A percentile compares a stretch with the other conserved stretches of the same genome.
Evolutionary conservation across 2,888 invertebrate genomes (phyloP).

Genomic region (Taenaris catops): DNA sequence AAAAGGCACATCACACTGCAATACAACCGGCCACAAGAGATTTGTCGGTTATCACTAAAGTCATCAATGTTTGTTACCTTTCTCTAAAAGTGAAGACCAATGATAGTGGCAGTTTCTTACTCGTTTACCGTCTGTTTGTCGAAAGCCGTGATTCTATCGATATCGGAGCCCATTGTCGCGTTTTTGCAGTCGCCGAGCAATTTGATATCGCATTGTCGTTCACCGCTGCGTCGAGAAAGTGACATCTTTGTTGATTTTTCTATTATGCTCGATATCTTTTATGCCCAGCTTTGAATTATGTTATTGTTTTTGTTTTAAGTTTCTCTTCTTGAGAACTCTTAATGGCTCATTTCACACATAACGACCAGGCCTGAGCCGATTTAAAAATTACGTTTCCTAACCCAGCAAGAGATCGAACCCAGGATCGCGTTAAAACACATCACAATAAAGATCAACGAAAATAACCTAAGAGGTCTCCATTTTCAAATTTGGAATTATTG

Average conservation of each 20-base stretch:
- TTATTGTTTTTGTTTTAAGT: constrained; percentile 29
- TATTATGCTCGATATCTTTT: constrained; percentile 30
- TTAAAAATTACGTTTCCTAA: too few species aligned
- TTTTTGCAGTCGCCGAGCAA: constrained; percentile 40
- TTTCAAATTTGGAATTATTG: too few species aligned
- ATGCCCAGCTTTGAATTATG: constrained; percentile 23
- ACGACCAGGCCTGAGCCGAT: too few species aligned
- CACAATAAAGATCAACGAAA: too few species aligned
- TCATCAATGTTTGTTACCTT: constrained; percentile 15
- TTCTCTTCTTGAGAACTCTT: constrained; percentile 22
- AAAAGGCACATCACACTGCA: neutral
- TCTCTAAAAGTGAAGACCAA: constrained; percentile 9
- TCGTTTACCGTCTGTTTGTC: constrained; percentile 24
- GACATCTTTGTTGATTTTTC: constrained; percentile 49
- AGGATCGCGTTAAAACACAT: too few species aligned
- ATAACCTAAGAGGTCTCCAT: too few species aligned
- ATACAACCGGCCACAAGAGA: too few species aligned
- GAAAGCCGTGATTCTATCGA: constrained; percentile 53
- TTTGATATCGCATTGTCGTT: constrained; percentile 38
- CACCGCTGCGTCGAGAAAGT: constrained; percentile 50
- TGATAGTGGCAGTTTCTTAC: constrained; percentile 8
- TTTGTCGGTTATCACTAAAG: constrained; percentile 7
- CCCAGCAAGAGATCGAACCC: too few species aligned
- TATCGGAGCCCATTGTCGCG: constrained; percentile 45
- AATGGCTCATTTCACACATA: constrained; percentile 14